Percentiles rank a stretch among this genome's conserved stretches.
Conservation (phyloP, 2,888 invertebrate species). For the Drosophila aldrichi region DNA sequence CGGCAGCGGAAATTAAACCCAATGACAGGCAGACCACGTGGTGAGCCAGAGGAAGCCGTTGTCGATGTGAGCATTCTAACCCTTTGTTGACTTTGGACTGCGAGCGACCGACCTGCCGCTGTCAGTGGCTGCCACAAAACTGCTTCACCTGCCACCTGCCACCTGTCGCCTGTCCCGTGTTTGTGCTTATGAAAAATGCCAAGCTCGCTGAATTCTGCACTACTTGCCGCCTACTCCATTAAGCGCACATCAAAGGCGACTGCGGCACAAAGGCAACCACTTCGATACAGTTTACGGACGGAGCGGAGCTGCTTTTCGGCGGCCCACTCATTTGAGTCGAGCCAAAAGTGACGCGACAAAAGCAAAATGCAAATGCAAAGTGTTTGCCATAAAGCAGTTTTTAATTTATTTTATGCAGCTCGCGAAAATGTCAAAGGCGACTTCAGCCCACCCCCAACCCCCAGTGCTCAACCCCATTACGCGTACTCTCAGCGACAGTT, state of each 20-base stretch:
- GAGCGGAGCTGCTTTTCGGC: conserved; percentile 23
- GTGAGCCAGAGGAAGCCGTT: conserved; percentile 41
- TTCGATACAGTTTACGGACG: conserved; percentile 20
- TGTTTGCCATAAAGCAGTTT: conserved; percentile 70
- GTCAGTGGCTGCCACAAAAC: conserved; percentile 50
- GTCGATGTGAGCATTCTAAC: conserved; percentile 60
- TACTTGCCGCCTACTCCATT: conserved; percentile 38
- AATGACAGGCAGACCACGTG: conserved; percentile 72
- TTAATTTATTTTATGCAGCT: conserved; percentile 79
- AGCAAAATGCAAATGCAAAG: conserved; percentile 68
- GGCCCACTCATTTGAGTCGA: conserved; percentile 53
- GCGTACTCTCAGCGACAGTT: conserved; percentile 8
- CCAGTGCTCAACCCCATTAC: conserved; percentile 19
- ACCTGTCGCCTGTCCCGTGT: conserved; percentile 66
- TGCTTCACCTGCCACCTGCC: conserved; percentile 60
- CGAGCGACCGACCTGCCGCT: conserved; percentile 19
- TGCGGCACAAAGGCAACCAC: conserved; percentile 55
- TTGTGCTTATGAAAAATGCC: conserved; percentile 70
- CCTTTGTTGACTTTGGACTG: conserved; percentile 64
- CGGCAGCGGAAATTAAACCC: conserved; percentile 73
- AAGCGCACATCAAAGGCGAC: conserved; percentile 72
- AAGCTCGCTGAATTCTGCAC: conserved; percentile 41
- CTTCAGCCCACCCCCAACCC: background rate
- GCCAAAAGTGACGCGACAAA: conserved; percentile 57
- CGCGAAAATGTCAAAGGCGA: conserved; percentile 73